Conservation (phyloP, 2,888 invertebrate species). For the Epistrophella euchroma region DNA sequence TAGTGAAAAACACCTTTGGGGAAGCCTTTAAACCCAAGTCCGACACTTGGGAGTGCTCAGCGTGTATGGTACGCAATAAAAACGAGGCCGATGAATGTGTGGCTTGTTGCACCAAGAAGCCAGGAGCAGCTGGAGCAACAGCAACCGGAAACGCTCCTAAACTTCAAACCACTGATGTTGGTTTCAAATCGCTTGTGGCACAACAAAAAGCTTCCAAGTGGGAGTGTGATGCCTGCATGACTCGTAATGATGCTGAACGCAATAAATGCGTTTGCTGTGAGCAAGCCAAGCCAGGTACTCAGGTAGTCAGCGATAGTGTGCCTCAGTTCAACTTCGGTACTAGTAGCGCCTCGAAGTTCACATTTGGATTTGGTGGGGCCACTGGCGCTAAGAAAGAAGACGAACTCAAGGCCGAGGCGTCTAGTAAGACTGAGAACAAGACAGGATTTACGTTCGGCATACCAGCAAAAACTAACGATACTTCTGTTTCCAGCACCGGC, state of each 20-base stretch:
- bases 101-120: conserved; percentile 85
- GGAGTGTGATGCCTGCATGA: conserved; percentile 87
- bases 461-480: conserved; percentile 32
- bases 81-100: conserved; percentile 84
- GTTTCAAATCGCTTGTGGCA: conserved; percentile 81
- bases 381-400: conserved; percentile 77
- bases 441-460: conserved; percentile 50
- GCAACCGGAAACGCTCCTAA: conserved; percentile 53
- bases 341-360: conserved; percentile 79
- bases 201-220: conserved; percentile 84
- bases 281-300: conserved; percentile 84
- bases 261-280: conserved; percentile 86
- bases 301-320: conserved; percentile 71
- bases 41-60: conserved; percentile 86
- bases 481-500: conserved; percentile 37
- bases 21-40: conserved; percentile 85
- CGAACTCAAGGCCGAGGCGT: conserved; percentile 68
- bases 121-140: conserved; percentile 77
- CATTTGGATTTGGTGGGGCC: conserved; percentile 80
- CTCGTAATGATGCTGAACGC: conserved; percentile 85
- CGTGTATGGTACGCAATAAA: conserved; percentile 86
- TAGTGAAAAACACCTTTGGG: conserved; percentile 80
- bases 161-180: conserved; percentile 78
- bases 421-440: conserved; percentile 53
- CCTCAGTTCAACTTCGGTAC: conserved; percentile 80